Conservation (phyloP, 2,888 invertebrate genomes). For the Biston stratarius region DNA sequence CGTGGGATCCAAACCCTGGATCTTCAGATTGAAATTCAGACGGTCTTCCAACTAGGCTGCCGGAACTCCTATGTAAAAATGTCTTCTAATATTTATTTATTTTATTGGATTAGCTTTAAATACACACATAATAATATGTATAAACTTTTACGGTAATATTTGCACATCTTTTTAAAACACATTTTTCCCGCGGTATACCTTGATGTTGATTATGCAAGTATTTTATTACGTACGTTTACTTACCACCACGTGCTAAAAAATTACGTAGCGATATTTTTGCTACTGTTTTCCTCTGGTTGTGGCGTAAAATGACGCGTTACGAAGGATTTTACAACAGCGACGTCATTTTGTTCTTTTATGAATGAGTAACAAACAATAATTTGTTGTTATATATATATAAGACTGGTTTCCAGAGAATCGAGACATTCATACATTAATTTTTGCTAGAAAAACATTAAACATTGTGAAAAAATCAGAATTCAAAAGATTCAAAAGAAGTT, state of each 20-base stretch:
- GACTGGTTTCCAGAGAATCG: background rate
- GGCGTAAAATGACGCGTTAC: background rate
- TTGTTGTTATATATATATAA: background rate
- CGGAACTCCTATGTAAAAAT: too few relatives aligned
- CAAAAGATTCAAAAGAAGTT: background rate
- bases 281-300: background rate
- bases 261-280: constrained; percentile 1
- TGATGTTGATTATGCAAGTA: background rate
- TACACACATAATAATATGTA: too few relatives aligned
- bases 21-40: too few relatives aligned
- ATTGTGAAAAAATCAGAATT: background rate
- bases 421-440: background rate
- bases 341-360: background rate
- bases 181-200: too few relatives aligned
- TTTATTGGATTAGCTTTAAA: too few relatives aligned
- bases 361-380: background rate
- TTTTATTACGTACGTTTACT: constrained; percentile 1
- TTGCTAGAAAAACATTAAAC: background rate
- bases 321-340: background rate
- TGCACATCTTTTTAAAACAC: too few relatives aligned
- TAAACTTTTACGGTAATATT: too few relatives aligned
- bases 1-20: too few relatives aligned
- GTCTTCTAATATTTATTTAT: too few relatives aligned
- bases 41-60: too few relatives aligned
- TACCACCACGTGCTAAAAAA: background rate